phyloP scores from a whole-genome alignment of 2,797 vertebrate species.

The Chelon auratus region DNA sequence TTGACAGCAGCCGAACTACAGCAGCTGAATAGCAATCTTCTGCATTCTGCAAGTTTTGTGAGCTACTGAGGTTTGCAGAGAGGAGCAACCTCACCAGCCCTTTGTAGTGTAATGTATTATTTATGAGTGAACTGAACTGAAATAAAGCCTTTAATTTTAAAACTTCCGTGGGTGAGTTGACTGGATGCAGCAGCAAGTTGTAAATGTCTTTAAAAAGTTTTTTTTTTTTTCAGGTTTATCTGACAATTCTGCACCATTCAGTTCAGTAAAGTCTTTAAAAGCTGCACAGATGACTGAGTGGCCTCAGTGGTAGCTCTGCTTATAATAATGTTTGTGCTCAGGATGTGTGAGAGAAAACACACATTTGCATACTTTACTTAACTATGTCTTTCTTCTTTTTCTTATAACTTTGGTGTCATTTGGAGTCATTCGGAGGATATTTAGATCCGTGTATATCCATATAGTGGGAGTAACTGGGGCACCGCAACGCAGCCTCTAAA shows the following conservation, averaged over 20 bases:
- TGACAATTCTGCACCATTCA: background rate
- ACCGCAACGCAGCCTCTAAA: too few relatives aligned
- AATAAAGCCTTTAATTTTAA: too few relatives aligned
- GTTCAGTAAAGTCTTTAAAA: too few relatives aligned
- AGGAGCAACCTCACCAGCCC: constrained; percentile 1
- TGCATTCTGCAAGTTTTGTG: background rate
- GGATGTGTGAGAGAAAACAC: background rate
- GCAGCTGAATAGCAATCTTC: constrained; percentile 21
- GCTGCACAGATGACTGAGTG: background rate
- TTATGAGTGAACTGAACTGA: background rate
- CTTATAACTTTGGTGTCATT: too few relatives aligned
- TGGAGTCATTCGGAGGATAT: too few relatives aligned
- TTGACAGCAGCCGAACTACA: background rate
- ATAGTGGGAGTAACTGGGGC: too few relatives aligned
- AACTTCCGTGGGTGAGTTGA: too few relatives aligned
- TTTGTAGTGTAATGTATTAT: background rate
- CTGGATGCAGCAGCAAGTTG: too few relatives aligned
- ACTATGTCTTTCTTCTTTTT: background rate
- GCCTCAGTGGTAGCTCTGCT: background rate
- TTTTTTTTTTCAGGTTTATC: background rate
- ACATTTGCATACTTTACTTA: background rate
- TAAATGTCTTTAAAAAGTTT: background rate
- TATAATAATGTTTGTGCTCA: background rate
- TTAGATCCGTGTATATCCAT: too few relatives aligned
- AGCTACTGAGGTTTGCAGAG: background rate